Conservation (phyloP, 2,797 vertebrate species). For the Phataginus tricuspis region DNA sequence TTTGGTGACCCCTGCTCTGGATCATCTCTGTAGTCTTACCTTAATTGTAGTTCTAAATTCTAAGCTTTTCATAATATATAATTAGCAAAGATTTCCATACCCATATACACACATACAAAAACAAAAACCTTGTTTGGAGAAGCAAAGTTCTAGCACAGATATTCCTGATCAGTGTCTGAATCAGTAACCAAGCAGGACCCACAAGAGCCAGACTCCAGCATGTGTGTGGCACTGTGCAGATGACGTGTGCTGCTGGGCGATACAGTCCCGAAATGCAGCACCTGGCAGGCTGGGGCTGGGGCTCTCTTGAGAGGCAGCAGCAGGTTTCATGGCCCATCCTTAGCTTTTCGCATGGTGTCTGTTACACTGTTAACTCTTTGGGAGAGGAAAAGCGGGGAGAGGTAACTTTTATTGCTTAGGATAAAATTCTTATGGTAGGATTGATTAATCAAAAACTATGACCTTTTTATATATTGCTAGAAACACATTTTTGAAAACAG, state of each 20-base stretch:
- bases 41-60: background rate
- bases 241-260: background rate
- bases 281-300: background rate
- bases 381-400: background rate
- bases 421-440: background rate
- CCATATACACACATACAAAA: background rate
- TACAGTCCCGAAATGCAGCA: background rate
- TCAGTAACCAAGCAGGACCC: background rate
- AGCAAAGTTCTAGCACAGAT: background rate
- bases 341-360: background rate
- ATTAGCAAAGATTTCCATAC: background rate
- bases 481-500: background rate
- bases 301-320: background rate
- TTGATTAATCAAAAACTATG: background rate
- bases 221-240: background rate
- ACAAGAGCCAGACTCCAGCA: background rate
- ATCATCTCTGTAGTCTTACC: background rate
- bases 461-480: background rate
- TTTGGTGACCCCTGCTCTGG: background rate
- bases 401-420: background rate
- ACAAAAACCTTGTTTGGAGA: background rate
- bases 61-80: background rate
- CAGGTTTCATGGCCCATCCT: background rate
- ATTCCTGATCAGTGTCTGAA: background rate
- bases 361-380: background rate